Evolutionary conservation across 2,113 vertebrate species (phyloP), one percentile per base, ranked within the genome.

Genomic region (Passer domesticus): DNA sequence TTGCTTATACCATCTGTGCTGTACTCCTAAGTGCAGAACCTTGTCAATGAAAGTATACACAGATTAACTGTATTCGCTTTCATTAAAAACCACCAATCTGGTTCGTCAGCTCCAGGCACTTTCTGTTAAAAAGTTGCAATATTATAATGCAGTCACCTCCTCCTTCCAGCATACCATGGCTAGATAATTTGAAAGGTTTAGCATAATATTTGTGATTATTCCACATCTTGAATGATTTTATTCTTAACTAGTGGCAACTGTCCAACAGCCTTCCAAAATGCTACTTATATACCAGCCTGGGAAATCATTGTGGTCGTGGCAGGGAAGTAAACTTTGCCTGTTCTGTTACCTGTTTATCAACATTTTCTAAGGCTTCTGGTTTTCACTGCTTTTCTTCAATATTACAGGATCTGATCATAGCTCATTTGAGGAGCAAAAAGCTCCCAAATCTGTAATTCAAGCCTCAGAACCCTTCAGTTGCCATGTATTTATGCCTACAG

Each of bases 1-100:
- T 37, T 96, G 93, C 92, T 93, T 94, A 62, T 37, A 59, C 96
- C 96, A 97, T 97, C 95, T 97, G 96, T 92, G 94, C 95, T 82
- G 86, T 89, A 96, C 52, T 93, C 87, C 76, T 94, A 96, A 96
- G 94, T 84, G 95, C 83, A 96, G 88, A 96, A 97, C 95, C 93
- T 78, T 89, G 94, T 96, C 95, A 96, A 50, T 90, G 85, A 87
- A 95, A 96, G 88, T 84, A 94, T 73, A 94, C 86, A 89, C 90
- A 96, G 69, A 92, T 87, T 95, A 96, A 94, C 95, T 92, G 66
- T 69, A 92, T 79, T 97, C 86, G 4, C 46, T 93, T 95, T 93
- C 88, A 95, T 95, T 92, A 93, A 92, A 90, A 96, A 89, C 2
- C 37, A 89, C 53, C 83, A 96, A 95, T 88, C 94, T 96, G 94